Conservation (phyloP, 2,888 invertebrate genomes). For the Tipula confusa region DNA sequence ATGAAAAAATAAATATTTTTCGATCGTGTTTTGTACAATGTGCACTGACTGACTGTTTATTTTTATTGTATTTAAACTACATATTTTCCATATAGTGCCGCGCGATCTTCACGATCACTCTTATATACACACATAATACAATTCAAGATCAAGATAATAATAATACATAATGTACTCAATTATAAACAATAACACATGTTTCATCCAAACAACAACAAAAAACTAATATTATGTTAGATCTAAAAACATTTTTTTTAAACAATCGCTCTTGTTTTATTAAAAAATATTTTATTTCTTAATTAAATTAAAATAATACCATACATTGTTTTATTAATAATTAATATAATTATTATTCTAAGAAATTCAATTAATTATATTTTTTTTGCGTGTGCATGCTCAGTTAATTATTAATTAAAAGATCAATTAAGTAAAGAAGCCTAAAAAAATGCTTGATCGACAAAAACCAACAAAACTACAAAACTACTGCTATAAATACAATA, state of each 20-base stretch:
- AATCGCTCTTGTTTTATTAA: not conserved
- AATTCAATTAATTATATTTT: not conserved
- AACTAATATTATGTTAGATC: not conserved
- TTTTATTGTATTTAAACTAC: not conserved
- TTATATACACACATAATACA: not conserved
- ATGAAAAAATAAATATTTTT: not conserved
- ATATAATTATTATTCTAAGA: conserved; percentile 15
- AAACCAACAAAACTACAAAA: too few species aligned
- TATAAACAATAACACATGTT: conserved; percentile 8
- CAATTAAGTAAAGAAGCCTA: not conserved
- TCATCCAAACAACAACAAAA: not conserved
- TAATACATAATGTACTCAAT: not conserved
- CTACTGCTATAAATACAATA: not conserved
- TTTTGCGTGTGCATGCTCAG: not conserved
- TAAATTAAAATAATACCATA: conserved; percentile 14
- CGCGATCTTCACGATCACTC: not conserved
- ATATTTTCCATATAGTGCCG: not conserved
- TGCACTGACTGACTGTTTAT: not conserved
- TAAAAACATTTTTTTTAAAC: not conserved
- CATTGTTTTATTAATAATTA: not conserved
- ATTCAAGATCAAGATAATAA: conserved; percentile 15
- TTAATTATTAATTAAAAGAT: not conserved
- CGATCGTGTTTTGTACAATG: not conserved
- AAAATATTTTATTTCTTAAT: not conserved
- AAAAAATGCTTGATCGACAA: not conserved